Evolutionary conservation across 2,113 vertebrate genomes (phyloP), one percentile per base, ranked within the genome.

Genomic region (Datnioides undecimradiatus): DNA sequence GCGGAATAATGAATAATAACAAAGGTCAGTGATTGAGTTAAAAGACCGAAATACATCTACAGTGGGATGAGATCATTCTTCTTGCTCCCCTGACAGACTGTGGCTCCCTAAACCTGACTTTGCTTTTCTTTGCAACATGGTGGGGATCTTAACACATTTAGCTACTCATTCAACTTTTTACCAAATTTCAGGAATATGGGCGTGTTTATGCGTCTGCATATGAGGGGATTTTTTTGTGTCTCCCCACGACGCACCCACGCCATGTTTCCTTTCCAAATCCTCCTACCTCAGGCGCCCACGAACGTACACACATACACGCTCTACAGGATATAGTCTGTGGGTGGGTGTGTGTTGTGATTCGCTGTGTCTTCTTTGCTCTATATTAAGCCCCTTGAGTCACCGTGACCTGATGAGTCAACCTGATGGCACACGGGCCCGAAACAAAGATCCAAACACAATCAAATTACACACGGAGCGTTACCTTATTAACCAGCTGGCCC

Each of bases 351-450:
- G 75, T 51, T 87, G 65, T 69, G 34, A 86, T 84, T 77, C 19
- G 33, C 40, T 69, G 62, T 33, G 33, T 77, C 54, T 77, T 52
- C 29, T 82, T 71, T 16, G 36, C 45, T 86, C 67, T 79, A 55
- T 78, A 60, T 80, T 76, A 81, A 86, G 69, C 77, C 21, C 57
- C 31, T 43, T 21, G 58, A 78, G 87, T 86, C 87, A 82, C 38
- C 0, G 46, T 88, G 87, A 87, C 82, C 82, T 51, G 33, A 27
- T 80, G 66, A 87, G 63, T 87, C 63, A 71, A 71, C 46, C 23
- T 64, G 31, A 81, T 76, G 34, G 36, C 68, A 45, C 55, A 49
- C 36, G 43, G 63, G 12, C 31, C 31, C 58, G 57, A 79, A 80
- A 80, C 45, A 86, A 74, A 27, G 36, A 65, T 38, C 59, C 41